Conservation (phyloP, 1,140 invertebrate species). For the Drosophila kohkoa region DNA sequence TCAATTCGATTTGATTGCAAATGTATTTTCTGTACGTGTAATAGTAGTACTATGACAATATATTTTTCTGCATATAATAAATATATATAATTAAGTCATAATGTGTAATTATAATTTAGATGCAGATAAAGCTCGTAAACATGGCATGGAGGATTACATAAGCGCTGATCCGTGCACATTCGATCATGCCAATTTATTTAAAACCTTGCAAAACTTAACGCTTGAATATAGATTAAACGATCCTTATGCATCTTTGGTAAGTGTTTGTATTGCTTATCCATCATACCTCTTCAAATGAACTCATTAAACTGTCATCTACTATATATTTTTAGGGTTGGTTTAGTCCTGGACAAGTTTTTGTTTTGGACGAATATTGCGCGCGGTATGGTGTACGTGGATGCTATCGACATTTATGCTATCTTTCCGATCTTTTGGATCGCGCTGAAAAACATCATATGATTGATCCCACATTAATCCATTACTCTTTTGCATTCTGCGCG, state of each 20-base stretch:
- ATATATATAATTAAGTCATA: not conserved
- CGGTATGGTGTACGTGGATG: slow-evolving; percentile 98
- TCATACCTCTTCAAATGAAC: no score
- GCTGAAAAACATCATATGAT: slow-evolving; percentile 97
- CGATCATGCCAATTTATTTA: slow-evolving; percentile 97
- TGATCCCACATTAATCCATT: slow-evolving; percentile 99
- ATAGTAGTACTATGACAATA: no score
- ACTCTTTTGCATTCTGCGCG: slow-evolving; percentile 99
- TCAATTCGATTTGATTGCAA: not conserved
- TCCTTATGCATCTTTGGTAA: slow-evolving; percentile 98
- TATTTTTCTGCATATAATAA: not conserved
- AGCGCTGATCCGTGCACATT: slow-evolving; percentile 99
- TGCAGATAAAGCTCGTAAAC: slow-evolving; percentile 98
- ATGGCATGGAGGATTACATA: slow-evolving; percentile 99
- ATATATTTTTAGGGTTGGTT: slow-evolving; percentile 95
- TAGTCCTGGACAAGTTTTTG: slow-evolving; percentile 99
- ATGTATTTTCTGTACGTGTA: not conserved
- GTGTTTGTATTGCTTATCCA: slow-evolving; percentile 11
- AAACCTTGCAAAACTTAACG: slow-evolving; percentile 95
- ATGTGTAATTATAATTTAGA: slow-evolving; percentile 86
- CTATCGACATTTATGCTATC: slow-evolving; percentile 97
- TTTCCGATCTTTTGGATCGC: slow-evolving; percentile 97
- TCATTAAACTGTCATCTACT: no score
- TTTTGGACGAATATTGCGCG: slow-evolving; percentile 99
- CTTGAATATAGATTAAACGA: slow-evolving; percentile 98